Base-by-base conservation (phyloP, 2,797 vertebrate species). In the Australoheros facetus region DNA sequence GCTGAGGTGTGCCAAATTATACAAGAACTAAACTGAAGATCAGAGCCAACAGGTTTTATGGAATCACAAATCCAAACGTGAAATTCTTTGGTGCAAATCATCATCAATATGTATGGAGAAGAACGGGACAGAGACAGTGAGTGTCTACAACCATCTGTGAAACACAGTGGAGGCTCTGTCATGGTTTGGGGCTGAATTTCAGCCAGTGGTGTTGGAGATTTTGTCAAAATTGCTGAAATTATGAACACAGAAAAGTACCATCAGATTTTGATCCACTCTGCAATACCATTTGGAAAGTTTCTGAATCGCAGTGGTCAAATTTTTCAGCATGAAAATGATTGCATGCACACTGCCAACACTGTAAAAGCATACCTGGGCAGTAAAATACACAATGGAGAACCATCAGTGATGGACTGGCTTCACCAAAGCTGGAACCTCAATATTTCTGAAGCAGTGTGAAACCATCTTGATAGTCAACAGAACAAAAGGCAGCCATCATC, bases 121-220 rank as follows among this genome's bases (percentile, higher is more conserved):
- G 32, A 34, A 34, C 32, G 6, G 32, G 32, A 34, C 32, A 34
- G n/a, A 42, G 23, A 0, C 34, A 16, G 59, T 16, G n/a, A 62
- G n/a, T 62, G n/a, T 39, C n/a, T 62, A 1, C n/a, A 62, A 34
- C 34, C 7, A 39, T 62, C 3, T 62, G 34, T 23, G 23, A 62
- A 62, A 39, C 34, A 9, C 34, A 0, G 59, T 62, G 12, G n/a
- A 34, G 13, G n/a, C 7, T 0, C n/a, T 23, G 37, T 60, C 0
- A 4, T 39, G 58, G 58, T 60, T 60, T 60, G 37, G 0, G 0
- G 58, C 34, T 60, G 58, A 6, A 23, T 60, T 37, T 60, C 32
- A 30, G 0, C n/a, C 34, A 23, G 23, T 23, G 23, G 23, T 23
- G 23, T 60, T 60, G 58, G 58, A 39, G 37, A 0, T 39, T 7